Conservation (phyloP, 2,113 vertebrate species). For the Psittacara wagleri region DNA sequence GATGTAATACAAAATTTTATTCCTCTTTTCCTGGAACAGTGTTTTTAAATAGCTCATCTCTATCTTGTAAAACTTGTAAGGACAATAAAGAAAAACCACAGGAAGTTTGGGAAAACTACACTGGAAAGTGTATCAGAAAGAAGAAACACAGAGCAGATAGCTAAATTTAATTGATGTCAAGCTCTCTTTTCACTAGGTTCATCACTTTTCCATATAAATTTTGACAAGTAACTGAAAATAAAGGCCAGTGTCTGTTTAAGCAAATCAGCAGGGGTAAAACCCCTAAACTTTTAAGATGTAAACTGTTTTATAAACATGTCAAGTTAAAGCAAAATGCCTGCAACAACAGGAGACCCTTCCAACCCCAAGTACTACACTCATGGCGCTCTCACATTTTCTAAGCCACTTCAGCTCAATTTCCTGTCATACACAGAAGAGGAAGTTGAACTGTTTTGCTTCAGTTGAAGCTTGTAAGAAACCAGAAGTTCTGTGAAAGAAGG, state of each 20-base stretch:
- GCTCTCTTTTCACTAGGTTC: conserved; percentile 44
- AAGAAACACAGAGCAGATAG: conserved; percentile 52
- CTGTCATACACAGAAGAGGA: not conserved
- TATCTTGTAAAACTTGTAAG: conserved; percentile 3
- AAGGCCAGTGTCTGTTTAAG: conserved; percentile 38
- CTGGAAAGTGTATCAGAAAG: conserved; percentile 10
- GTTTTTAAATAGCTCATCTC: conserved; percentile 5
- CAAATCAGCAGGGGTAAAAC: conserved; percentile 54
- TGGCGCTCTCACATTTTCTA: not conserved
- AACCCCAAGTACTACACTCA: not conserved
- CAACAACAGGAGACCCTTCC: conserved; percentile 9
- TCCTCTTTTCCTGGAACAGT: not conserved
- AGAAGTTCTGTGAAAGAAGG: not conserved
- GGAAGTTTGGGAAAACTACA: conserved; percentile 27
- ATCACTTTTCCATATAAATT: conserved; percentile 52
- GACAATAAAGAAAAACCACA: conserved; percentile 2
- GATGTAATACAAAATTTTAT: not conserved
- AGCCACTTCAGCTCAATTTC: not conserved
- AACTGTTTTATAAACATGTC: conserved; percentile 69
- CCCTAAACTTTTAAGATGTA: conserved; percentile 47
- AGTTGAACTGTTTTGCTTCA: not conserved
- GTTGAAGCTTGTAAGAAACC: not conserved
- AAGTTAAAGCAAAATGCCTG: conserved; percentile 49
- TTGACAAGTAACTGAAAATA: conserved; percentile 56
- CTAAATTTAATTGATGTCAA: conserved; percentile 59